Percentiles rank a stretch among this genome's conserved stretches.
These are phyloP conservation scores for Harpagoxenus sublaevis DNA, from an alignment of 2,888 invertebrate genomes.

Conservation along the genomic window DNA sequence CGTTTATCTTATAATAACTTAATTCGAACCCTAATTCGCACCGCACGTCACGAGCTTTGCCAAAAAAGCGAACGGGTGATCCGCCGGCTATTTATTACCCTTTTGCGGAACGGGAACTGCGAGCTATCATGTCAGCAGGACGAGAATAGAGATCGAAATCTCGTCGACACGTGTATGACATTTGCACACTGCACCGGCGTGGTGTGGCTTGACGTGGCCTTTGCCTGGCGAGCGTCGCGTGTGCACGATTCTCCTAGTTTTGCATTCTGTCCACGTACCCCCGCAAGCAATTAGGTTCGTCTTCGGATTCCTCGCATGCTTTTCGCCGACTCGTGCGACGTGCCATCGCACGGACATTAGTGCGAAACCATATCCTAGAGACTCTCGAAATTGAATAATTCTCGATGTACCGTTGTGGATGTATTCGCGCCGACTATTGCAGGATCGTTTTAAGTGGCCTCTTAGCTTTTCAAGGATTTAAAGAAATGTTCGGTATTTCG, in stretches of 20 bases:
- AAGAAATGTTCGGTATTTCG: background rate
- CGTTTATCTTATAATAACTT: background rate
- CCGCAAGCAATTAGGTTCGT: slow-evolving; percentile 73
- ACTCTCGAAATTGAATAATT: slow-evolving; percentile 58
- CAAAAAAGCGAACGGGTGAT: background rate
- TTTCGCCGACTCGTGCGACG: slow-evolving; percentile 58
- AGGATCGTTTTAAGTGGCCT: slow-evolving; percentile 14
- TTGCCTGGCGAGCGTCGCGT: slow-evolving; percentile 34
- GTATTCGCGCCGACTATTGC: slow-evolving; percentile 4
- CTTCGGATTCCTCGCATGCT: slow-evolving; percentile 68
- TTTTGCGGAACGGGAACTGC: slow-evolving; percentile 41
- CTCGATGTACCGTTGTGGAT: slow-evolving; percentile 53
- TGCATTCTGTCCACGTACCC: slow-evolving; percentile 76
- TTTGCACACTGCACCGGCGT: slow-evolving; percentile 61
- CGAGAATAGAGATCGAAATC: slow-evolving; percentile 44
- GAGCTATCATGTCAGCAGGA: slow-evolving; percentile 25
- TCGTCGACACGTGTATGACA: slow-evolving; percentile 71
- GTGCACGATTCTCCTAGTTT: slow-evolving; percentile 69
- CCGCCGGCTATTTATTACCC: slow-evolving; percentile 20
- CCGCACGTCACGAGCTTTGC: background rate
- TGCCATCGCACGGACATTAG: slow-evolving; percentile 57
- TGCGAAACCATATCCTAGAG: slow-evolving; percentile 51
- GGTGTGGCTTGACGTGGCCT: slow-evolving; percentile 38
- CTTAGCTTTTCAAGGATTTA: slow-evolving; percentile 1
- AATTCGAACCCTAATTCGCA: slow-evolving; percentile 20